phyloP scores from a whole-genome alignment of 1,140 invertebrate genomes.

The Nylanderia fulva region DNA sequence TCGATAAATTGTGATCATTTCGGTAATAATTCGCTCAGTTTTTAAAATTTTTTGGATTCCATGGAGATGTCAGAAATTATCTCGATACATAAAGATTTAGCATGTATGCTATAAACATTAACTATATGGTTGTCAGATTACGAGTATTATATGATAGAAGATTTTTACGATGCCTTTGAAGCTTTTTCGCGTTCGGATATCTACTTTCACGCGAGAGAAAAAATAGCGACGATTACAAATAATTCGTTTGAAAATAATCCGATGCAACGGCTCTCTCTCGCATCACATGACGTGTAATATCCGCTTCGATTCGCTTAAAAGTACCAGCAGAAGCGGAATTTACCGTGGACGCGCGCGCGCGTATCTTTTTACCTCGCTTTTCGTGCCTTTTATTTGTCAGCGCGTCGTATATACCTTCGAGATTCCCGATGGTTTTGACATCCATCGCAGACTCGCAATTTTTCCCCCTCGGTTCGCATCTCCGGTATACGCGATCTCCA shows the following conservation, averaged over 20 bases:
- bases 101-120: slow-evolving; percentile 30
- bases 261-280: background rate
- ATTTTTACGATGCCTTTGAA: slow-evolving; percentile 13
- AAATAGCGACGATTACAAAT: background rate
- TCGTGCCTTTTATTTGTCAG: slow-evolving; percentile 2
- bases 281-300: background rate
- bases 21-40: background rate
- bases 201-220: background rate
- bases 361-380: slow-evolving; percentile 19
- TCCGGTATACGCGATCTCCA: background rate
- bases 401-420: slow-evolving; percentile 14
- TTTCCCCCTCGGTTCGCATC: slow-evolving; percentile 3
- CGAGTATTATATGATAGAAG: slow-evolving; percentile 13
- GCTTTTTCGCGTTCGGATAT: background rate
- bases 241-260: slow-evolving; percentile 35
- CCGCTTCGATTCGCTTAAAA: background rate
- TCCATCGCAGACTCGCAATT: slow-evolving; percentile 13
- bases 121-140: slow-evolving; percentile 20
- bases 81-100: slow-evolving; percentile 20
- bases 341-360: background rate
- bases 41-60: background rate
- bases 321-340: background rate
- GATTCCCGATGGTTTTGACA: slow-evolving; percentile 18
- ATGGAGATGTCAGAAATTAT: background rate
- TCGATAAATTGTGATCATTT: background rate